Base-by-base conservation (phyloP, 2,113 vertebrate species). In the Sinocyclocheilus rhinocerous region DNA sequence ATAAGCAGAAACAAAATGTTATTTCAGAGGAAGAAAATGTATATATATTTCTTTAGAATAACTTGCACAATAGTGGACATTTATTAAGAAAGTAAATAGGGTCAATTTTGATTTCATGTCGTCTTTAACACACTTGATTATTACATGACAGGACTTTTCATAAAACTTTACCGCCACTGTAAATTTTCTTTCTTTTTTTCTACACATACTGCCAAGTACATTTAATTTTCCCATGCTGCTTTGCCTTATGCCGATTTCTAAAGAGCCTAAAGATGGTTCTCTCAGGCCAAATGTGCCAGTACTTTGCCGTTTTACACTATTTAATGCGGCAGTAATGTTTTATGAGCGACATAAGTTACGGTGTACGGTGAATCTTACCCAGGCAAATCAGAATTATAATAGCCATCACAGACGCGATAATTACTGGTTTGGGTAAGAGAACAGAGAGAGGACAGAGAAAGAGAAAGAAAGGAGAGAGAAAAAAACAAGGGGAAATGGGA, bases 331-430 rank as follows among this genome's bases (percentile, higher is more conserved):
- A 26, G n/a, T 86, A 85, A 87, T 67, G 59, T 87, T 86, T 89
- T 82, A 85, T 89, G 81, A 84, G 73, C 50, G n/a, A 75, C 75
- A 29, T 81, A 77, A 82, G 92, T 92, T 95, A 94, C 96, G 8
- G 96, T 95, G 94, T 93, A 95, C 93, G 93, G 93, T 94, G 95
- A 94, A 95, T 96, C 98, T 99, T 99, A 99, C 98, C 98, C 98
- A 93, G 98, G 97, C 96, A 99, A 99, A 97, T 99, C 98, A 94
- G 98, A 98, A 98, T 99, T 99, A 99, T 99, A 99, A 97, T 99
- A 99, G 96, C 98, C 98, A 91, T 99, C 98, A 96, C 98, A 99
- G 96, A 99, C 97, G 95, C 97, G 98, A 96, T 99, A 99, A 98
- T 97, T 99, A 99, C 98, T 99, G 97, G 96, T 96, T 94, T 95